A percentile compares a stretch with the other conserved stretches of the same genome.
Evolutionary conservation across 1,140 invertebrate species (phyloP).

Genomic region (Leptonema lineaticorne): DNA sequence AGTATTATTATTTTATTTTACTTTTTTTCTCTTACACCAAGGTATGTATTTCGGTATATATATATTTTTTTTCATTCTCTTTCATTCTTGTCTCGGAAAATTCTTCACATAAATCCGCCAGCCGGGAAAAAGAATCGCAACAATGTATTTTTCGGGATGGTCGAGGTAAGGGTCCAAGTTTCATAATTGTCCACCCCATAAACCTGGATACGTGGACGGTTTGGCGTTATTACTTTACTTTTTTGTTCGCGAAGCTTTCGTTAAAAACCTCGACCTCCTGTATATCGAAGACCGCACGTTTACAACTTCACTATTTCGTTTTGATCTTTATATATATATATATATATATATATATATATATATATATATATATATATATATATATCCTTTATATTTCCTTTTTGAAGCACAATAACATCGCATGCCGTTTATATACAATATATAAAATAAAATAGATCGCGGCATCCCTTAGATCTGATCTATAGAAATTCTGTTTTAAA

Average conservation of each 20-base stretch:
- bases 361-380: background rate
- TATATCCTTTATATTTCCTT: too few relatives aligned
- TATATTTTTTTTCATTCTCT: conserved; percentile 23
- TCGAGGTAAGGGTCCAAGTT: conserved; percentile 29
- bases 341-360: background rate
- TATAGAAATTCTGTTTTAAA: too few relatives aligned
- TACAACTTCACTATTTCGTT: background rate
- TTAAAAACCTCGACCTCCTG: background rate
- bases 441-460: too few relatives aligned
- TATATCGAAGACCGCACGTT: background rate
- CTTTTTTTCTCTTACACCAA: too few relatives aligned
- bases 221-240: conserved; percentile 24
- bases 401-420: too few relatives aligned
- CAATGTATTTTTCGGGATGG: conserved; percentile 36
- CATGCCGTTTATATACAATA: too few relatives aligned
- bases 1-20: too few relatives aligned
- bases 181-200: conserved; percentile 28
- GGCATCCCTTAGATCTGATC: too few relatives aligned
- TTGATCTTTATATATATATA: background rate
- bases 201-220: conserved; percentile 16
- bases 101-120: conserved; percentile 28
- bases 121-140: conserved; percentile 17
- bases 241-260: background rate
- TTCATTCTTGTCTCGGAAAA: too few relatives aligned
- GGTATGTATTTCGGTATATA: too few relatives aligned